Evolutionary conservation across 2,888 invertebrate genomes (phyloP).

Genomic region (Folsomia candida): DNA sequence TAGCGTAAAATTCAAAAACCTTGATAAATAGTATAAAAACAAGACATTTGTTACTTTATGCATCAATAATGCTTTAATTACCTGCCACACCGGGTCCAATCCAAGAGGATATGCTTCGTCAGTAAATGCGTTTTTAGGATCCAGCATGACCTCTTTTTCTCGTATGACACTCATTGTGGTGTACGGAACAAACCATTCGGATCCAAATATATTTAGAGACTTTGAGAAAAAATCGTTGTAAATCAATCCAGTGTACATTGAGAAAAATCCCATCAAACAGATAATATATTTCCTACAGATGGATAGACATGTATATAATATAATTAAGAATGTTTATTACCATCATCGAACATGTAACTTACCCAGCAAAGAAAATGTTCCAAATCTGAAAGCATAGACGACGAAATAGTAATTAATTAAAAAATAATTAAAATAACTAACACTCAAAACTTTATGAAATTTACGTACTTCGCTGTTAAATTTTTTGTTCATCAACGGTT

Average conservation of each 20-base stretch:
- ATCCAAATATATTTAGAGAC: conserved; percentile 90
- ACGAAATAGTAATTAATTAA: conserved; percentile 20
- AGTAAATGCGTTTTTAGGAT: conserved; percentile 44
- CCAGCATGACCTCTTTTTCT: conserved; percentile 48
- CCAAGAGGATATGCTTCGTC: conserved; percentile 79
- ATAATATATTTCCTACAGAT: conserved; percentile 99
- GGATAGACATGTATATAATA: no score
- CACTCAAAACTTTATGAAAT: not conserved
- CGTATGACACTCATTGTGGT: conserved; percentile 42
- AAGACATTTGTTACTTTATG: conserved; percentile 1
- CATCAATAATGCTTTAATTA: no score
- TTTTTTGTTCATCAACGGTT: conserved; percentile 74
- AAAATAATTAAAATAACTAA: not conserved
- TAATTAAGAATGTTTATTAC: no score
- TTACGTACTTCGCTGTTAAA: conserved; percentile 60
- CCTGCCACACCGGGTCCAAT: conserved; percentile 78
- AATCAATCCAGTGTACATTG: conserved; percentile 95
- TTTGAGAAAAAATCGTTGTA: conserved; percentile 98
- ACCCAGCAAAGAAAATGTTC: conserved; percentile 96
- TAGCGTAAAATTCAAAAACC: not conserved
- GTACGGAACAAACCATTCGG: conserved; percentile 67
- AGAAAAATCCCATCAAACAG: conserved; percentile 93
- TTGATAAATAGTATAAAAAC: not conserved
- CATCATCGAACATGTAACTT: no score
- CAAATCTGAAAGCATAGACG: conserved; percentile 69